phyloP scores from a whole-genome alignment of 1,140 invertebrate genomes.

The Luehdorfia chinensis region DNA sequence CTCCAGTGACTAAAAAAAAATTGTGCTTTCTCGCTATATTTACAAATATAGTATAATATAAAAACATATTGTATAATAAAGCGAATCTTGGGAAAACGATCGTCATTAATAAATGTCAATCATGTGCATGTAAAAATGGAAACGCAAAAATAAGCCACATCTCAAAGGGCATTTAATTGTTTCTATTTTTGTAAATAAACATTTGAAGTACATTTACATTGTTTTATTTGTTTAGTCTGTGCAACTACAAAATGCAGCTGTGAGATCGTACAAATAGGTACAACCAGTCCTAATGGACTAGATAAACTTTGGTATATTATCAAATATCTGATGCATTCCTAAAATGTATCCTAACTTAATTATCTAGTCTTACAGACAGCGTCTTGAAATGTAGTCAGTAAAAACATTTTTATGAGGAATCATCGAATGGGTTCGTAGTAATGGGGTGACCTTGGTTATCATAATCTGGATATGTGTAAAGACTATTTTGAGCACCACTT shows the following conservation, averaged over 20 bases:
- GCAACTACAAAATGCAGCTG: constrained; percentile 12
- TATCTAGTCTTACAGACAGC: no score
- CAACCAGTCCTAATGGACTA: constrained; percentile 14
- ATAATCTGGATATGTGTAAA: constrained; percentile 61
- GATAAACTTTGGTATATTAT: constrained; percentile 12
- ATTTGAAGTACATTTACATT: constrained; percentile 21
- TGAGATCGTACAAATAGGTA: constrained; percentile 7
- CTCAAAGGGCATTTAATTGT: constrained; percentile 23
- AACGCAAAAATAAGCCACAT: constrained; percentile 1
- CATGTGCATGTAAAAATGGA: constrained; percentile 36
- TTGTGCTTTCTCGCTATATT: not conserved
- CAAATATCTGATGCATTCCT: not conserved
- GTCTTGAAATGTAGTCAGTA: not conserved
- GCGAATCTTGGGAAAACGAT: not conserved
- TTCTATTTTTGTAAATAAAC: constrained; percentile 57
- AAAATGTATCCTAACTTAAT: no score
- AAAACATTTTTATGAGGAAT: constrained; percentile 20
- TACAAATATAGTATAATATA: not conserved
- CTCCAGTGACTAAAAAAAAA: constrained; percentile 32
- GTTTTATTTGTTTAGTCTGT: constrained; percentile 21
- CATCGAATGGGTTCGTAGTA: constrained; percentile 64
- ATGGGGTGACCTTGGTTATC: constrained; percentile 43
- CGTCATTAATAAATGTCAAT: constrained; percentile 21
- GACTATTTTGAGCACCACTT: constrained; percentile 37
- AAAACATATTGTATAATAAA: constrained; percentile 4